Evolutionary conservation across 2,797 vertebrate genomes (phyloP), one percentile per base, ranked within the genome.

Genomic region (Sternarchorhynchus goeldii): DNA sequence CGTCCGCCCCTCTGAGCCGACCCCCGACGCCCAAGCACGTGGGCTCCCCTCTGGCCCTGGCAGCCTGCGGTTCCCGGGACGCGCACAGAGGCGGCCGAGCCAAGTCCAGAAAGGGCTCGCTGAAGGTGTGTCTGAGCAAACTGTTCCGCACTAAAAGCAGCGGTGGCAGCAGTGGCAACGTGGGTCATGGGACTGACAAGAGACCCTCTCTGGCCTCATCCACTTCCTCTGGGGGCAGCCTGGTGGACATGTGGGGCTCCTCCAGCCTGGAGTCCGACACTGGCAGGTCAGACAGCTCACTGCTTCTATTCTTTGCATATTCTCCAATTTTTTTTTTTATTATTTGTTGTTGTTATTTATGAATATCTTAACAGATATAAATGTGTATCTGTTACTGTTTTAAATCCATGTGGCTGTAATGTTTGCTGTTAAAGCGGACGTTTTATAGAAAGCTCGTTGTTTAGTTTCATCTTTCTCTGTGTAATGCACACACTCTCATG

Each of bases 101-200:
- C 4, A 93, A 90, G 86, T 92, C 91, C 76, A 94, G 95, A 83
- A 97, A 94, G 83, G 95, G 94, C 20, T 96, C 95, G 2, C 86
- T 98, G 74, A 95, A 95, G 91, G 92, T 94, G 81, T 95, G 96
- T 21, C 91, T 97, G 82, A 95, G 96, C 56, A 95, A 95, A 90
- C 92, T 97, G 82, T 97, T 98, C 90, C 94, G 96, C 87, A 96
- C 96, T 84, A 97, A 96, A 89, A 97, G 95, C 91, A 95, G 95
- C 17, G 86, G 88, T 81, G 93, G 83, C 95, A 94, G 80, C 94
- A 94, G 3, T 95, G 94, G 0, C 84, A 96, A 78, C 92, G 93
- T 86, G 90, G 93, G 80, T 89, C 92, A 69, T 88, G 73, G 20
- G 91, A 88, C 77, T 84, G 93, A 90, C 88, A 92, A 93, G 85